Evolutionary conservation across 2,113 vertebrate genomes (phyloP), one percentile per base, ranked within the genome.

Genomic region (Raja brachyura): DNA sequence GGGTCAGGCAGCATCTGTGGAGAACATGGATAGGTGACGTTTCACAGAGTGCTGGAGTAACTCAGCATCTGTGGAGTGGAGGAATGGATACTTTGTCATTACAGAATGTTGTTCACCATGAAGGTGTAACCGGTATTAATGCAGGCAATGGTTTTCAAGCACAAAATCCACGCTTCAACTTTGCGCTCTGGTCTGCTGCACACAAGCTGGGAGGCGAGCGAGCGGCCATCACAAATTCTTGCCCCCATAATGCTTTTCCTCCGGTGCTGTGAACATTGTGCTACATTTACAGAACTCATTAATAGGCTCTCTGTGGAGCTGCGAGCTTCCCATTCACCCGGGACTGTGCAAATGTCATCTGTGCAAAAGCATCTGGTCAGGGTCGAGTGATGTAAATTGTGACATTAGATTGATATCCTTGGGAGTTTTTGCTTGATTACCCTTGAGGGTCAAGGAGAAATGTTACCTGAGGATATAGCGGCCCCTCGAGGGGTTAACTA

Each of bases 261-360:
- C 73, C 90, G n/a, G 66, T 73, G 33, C 25, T 66, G 22, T 73
- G 90, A 74, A 68, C 63, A 92, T 48, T 92, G 90, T 92, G 90
- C 68, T 73, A 92, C 90, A 92, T 70, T 92, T 92, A 92, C 73
- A 92, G 90, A 92, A 92, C 20, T 73, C 90, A 92, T 92, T 92
- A 92, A 73, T 92, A 54, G 31, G 54, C 14, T 22, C 33, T 92
- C 90, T 48, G 66, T 92, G 31, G 83, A 31, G 14, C 83, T 8
- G 13, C 83, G 7, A 14, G 11, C 48, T 92, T 73, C 90, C 90
- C 73, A 33, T 22, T 54, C 90, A 73, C 31, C 54, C 73, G 90
- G 90, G 90, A 92, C 68, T 68, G 33, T 92, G 66, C 20, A 92
- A 92, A 92, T 92, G 90, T 92, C 90, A 92, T 73, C 90, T 92